These are phyloP conservation scores for Adineta ricciae DNA, from an alignment of 2,888 invertebrate genomes.

Conservation along the genomic window DNA sequence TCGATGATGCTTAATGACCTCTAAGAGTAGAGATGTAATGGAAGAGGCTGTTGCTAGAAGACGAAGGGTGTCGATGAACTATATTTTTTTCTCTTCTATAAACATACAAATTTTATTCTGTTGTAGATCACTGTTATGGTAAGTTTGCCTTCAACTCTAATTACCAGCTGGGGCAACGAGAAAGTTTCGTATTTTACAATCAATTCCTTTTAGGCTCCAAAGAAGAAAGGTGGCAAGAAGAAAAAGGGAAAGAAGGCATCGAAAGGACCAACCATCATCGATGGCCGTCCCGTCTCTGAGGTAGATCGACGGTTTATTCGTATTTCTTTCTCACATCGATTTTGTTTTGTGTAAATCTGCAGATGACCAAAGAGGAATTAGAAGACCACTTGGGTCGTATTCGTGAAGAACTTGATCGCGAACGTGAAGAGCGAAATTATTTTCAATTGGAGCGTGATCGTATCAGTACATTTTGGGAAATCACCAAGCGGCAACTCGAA, in stretches of 20 bases:
- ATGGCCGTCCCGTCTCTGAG: not conserved
- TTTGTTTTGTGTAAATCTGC: no score
- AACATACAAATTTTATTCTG: no score
- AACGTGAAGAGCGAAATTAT: slow-evolving; percentile 85
- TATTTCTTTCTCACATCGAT: no score
- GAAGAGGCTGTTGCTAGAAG: no score
- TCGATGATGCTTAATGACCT: no score
- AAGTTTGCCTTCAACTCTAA: no score
- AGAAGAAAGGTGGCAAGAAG: not conserved
- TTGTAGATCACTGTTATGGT: no score
- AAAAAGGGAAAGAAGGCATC: not conserved
- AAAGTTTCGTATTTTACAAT: no score
- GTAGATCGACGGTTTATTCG: not conserved
- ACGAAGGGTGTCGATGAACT: no score
- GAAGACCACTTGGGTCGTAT: slow-evolving; percentile 75
- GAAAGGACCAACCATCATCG: slow-evolving; percentile 10
- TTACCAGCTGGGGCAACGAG: no score
- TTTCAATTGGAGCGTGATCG: slow-evolving; percentile 89
- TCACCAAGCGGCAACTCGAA: slow-evolving; percentile 75
- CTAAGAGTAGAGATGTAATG: no score
- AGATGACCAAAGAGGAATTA: slow-evolving; percentile 78
- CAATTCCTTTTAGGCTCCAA: not conserved
- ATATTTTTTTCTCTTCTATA: no score
- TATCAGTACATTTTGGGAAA: slow-evolving; percentile 86
- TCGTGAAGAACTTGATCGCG: slow-evolving; percentile 79